Evolutionary conservation across 2,113 vertebrate genomes (phyloP).

Genomic region (Zapus hudsonius): DNA sequence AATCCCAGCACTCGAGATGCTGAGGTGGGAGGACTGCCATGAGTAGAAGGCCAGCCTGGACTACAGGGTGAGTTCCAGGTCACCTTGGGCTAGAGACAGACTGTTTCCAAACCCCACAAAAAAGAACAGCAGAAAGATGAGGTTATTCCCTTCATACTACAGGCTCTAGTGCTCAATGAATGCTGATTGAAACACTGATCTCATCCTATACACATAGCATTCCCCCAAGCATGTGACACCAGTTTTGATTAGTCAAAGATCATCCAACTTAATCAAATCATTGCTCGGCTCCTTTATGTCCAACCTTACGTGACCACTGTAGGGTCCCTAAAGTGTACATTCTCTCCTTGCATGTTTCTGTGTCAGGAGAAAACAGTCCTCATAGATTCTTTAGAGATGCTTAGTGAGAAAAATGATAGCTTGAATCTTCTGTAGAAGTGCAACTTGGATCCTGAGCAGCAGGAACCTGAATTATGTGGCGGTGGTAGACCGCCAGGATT

Average conservation of each 20-base stretch:
- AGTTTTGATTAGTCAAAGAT: conserved; percentile 59
- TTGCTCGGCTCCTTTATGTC: conserved; percentile 47
- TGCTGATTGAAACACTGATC: conserved; percentile 61
- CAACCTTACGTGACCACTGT: not conserved
- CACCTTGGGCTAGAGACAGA: no score
- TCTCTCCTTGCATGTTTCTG: conserved; percentile 27
- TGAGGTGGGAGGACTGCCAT: no score
- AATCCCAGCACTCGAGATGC: no score
- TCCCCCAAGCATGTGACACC: conserved; percentile 21
- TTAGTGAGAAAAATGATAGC: conserved; percentile 41
- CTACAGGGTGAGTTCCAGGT: no score
- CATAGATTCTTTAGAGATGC: not conserved
- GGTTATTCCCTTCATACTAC: conserved; percentile 15
- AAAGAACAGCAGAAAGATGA: conserved; percentile 4
- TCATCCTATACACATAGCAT: conserved; percentile 12
- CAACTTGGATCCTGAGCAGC: conserved; percentile 35
- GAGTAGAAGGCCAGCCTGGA: no score
- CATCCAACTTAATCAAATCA: conserved; percentile 15
- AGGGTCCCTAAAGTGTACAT: conserved; percentile 2
- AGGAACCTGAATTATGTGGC: conserved; percentile 19
- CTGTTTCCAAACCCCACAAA: no score
- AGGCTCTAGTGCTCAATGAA: conserved; percentile 36
- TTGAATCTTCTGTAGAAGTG: conserved; percentile 32
- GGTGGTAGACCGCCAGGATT: not conserved
- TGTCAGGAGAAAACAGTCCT: conserved; percentile 31